Conservation (phyloP, 2,797 vertebrate species). For the Simalia tracyae region DNA sequence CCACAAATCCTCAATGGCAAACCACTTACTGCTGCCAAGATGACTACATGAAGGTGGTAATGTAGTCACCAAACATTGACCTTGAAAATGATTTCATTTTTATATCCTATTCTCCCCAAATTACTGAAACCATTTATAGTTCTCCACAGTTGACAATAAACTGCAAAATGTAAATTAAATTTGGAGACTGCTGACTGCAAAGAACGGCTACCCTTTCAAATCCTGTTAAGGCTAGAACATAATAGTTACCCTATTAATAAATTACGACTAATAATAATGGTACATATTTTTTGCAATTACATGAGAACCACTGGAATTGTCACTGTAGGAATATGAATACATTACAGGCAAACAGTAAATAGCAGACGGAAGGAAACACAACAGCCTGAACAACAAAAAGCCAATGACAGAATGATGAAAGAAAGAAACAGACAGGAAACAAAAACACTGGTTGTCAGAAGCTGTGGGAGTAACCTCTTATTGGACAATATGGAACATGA, state of each 20-base stretch:
- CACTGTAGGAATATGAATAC: neutral
- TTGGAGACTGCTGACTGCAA: constrained; percentile 8
- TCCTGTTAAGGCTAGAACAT: neutral
- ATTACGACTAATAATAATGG: neutral
- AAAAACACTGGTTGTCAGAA: neutral
- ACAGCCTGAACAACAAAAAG: neutral
- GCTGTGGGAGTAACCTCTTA: neutral
- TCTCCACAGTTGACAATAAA: neutral
- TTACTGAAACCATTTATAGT: neutral
- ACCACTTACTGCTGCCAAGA: neutral
- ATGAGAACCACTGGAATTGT: neutral
- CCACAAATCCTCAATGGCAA: neutral
- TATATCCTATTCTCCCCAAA: neutral
- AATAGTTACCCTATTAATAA: neutral
- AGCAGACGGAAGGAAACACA: neutral
- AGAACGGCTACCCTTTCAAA: neutral
- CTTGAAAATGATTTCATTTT: neutral
- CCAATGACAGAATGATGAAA: neutral
- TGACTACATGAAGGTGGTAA: neutral
- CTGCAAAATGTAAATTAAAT: neutral
- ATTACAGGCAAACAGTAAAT: neutral
- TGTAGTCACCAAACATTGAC: neutral
- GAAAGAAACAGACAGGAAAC: neutral
- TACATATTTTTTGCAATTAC: neutral
- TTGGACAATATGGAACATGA: neutral